Evolutionary conservation across 2,888 invertebrate genomes (phyloP).

Genomic region (Hyposoter didymator): DNA sequence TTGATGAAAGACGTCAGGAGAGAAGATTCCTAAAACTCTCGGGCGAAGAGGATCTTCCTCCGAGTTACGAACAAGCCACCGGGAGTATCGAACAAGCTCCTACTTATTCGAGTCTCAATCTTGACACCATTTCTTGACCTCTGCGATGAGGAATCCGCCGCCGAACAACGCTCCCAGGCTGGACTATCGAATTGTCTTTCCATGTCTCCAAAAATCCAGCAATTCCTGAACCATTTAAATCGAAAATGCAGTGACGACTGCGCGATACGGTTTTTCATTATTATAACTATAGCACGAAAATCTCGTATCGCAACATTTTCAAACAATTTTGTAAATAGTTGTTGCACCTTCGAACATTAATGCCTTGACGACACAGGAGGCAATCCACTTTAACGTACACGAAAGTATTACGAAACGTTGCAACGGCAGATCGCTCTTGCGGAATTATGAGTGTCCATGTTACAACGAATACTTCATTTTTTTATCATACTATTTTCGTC

Average conservation of each 20-base stretch:
- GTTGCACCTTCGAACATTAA: background rate
- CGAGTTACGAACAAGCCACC: constrained; percentile 78
- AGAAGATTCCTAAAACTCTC: constrained; percentile 73
- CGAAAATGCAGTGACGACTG: background rate
- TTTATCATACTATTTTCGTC: background rate
- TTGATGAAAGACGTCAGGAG: constrained; percentile 75
- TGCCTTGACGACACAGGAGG: background rate
- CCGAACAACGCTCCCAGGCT: background rate
- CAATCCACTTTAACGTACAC: background rate
- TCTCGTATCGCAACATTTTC: background rate
- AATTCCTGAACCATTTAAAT: background rate
- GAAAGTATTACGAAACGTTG: background rate
- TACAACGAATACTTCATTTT: background rate
- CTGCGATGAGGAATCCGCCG: background rate
- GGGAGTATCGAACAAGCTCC: constrained; percentile 76
- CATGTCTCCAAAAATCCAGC: background rate
- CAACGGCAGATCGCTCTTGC: background rate
- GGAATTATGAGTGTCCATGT: background rate
- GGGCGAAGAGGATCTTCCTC: constrained; percentile 74
- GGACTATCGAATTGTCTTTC: background rate
- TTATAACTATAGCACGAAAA: background rate
- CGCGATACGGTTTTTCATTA: background rate
- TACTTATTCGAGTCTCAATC: constrained; percentile 76
- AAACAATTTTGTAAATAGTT: background rate
- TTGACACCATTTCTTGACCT: constrained; percentile 70